These are phyloP conservation scores for Hydractinia echinata DNA, from an alignment of 30 jellyfish, hydroid and myxozoan genomes.

Conservation along the genomic window DNA sequence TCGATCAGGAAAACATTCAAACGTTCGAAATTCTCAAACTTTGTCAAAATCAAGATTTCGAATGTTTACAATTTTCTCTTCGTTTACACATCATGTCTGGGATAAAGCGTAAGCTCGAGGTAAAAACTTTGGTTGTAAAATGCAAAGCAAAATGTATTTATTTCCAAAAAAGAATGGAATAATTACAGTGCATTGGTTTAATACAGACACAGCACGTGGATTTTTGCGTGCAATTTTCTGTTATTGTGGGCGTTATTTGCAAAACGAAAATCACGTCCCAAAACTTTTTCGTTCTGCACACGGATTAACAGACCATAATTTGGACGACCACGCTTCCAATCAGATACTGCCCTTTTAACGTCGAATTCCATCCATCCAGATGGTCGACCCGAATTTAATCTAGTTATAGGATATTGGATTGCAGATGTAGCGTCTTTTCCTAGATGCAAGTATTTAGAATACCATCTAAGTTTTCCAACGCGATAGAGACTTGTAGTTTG, in stretches of 20 bases:
- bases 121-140: no score
- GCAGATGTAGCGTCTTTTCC: conserved; percentile 4
- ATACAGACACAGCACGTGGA: not conserved
- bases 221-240: not conserved
- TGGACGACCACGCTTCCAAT: not conserved
- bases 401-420: not conserved
- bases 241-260: not conserved
- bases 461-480: not conserved
- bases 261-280: not conserved
- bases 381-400: not conserved
- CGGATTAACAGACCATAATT: conserved; percentile 9
- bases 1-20: no score
- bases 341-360: not conserved
- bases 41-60: no score
- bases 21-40: no score
- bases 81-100: no score
- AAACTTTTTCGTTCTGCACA: not conserved
- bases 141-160: no score
- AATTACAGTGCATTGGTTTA: not conserved
- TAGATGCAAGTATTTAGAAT: not conserved
- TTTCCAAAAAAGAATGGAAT: no score
- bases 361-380: conserved; percentile 1
- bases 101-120: no score
- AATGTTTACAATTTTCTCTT: no score
- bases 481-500: not conserved